Conservation (phyloP, 2,888 invertebrate species). For the Lysandra bellargus region DNA sequence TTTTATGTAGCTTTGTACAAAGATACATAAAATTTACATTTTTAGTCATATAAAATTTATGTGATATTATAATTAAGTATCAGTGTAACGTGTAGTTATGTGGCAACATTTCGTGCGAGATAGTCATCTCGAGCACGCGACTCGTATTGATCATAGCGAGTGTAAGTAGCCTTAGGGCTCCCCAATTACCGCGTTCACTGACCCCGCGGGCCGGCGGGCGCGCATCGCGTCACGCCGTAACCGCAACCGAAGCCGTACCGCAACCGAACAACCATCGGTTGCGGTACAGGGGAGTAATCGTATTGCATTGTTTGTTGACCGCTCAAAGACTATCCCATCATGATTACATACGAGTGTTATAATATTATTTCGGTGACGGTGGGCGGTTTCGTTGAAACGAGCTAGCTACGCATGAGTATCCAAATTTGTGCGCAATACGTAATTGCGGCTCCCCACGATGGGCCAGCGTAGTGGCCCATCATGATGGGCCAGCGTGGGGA, state of each 20-base stretch:
- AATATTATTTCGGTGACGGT: too few relatives aligned
- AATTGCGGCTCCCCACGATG: too few relatives aligned
- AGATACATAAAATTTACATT: too few relatives aligned
- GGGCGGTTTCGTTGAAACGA: too few relatives aligned
- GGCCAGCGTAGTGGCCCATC: too few relatives aligned
- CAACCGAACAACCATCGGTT: not conserved
- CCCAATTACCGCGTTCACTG: not conserved
- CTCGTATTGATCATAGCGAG: not conserved
- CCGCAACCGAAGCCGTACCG: not conserved
- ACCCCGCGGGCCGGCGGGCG: slow-evolving; percentile 2
- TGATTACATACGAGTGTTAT: too few relatives aligned
- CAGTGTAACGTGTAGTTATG: not conserved
- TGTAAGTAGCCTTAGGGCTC: not conserved
- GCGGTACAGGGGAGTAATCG: too few relatives aligned
- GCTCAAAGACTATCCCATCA: too few relatives aligned
- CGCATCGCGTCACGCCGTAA: not conserved
- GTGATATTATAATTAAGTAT: not conserved
- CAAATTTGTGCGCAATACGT: too few relatives aligned
- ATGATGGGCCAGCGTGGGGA: too few relatives aligned
- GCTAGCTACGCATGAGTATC: too few relatives aligned
- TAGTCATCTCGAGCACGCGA: not conserved
- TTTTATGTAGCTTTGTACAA: not conserved
- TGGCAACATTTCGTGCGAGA: slow-evolving; percentile 5
- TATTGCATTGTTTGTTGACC: too few relatives aligned
- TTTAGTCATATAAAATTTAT: not conserved